Evolutionary conservation across 2,888 invertebrate species (phyloP).

Genomic region (Hirudinaria manillensis): DNA sequence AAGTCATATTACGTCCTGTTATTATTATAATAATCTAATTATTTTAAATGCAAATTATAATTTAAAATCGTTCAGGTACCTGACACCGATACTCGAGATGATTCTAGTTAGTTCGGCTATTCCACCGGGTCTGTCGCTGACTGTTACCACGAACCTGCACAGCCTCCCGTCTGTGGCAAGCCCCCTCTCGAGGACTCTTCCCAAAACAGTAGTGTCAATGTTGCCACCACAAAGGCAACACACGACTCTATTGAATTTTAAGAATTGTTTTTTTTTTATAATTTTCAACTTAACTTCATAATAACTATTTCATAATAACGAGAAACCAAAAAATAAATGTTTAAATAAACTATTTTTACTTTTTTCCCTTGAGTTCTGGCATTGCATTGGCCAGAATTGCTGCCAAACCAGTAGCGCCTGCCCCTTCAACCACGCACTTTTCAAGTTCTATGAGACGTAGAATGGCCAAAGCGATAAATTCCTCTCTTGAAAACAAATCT

Average conservation of each 20-base stretch:
- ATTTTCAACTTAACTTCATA: no score
- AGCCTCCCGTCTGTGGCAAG: constrained; percentile 74
- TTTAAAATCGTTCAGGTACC: constrained; percentile 41
- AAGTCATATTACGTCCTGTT: not conserved
- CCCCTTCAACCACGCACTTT: constrained; percentile 85
- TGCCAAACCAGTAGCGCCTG: constrained; percentile 77
- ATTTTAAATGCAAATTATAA: not conserved
- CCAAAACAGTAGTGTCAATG: constrained; percentile 83
- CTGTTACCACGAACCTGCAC: constrained; percentile 62
- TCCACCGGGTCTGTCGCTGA: constrained; percentile 78
- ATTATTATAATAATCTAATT: not conserved
- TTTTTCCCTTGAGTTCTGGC: constrained; percentile 74
- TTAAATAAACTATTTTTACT: constrained; percentile 55
- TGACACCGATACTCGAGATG: constrained; percentile 70
- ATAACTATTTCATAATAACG: not conserved
- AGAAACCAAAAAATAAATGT: not conserved
- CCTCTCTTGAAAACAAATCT: constrained; percentile 54
- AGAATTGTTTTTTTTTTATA: not conserved
- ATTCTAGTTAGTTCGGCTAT: constrained; percentile 76
- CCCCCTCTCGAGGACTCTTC: constrained; percentile 78
- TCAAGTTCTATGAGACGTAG: constrained; percentile 73
- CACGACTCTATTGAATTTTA: constrained; percentile 64
- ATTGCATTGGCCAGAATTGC: constrained; percentile 75
- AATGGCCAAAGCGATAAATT: constrained; percentile 76
- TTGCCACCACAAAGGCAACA: constrained; percentile 76